Evolutionary conservation across 2,113 vertebrate genomes (phyloP), one percentile per base, ranked within the genome.

Genomic region (Perca flavescens): DNA sequence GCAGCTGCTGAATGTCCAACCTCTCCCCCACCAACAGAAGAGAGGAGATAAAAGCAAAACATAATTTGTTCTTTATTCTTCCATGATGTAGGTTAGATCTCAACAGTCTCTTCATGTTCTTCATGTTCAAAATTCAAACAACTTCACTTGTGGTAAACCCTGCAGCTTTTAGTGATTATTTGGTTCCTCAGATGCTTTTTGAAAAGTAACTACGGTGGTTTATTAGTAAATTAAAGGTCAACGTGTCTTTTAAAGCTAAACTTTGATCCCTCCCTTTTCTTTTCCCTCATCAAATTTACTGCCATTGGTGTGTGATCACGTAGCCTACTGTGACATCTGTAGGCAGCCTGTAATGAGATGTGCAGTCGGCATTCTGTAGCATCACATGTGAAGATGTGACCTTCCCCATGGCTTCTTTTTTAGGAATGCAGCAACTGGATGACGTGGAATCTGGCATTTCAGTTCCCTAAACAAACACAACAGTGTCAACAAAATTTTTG

Each of bases 281-380:
- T 10, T 49, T 66, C 1, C n/a, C 54, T 21, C 7, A 13, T 21
- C 49, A 17, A 14, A 14, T 16, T 3, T 0, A 16, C 50, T 34
- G 34, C 21, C 34, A 21, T 67, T 68, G 16, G 12, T 17, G 16
- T 62, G n/a, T 53, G 31, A 50, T 54, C 67, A 28, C 53, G 57
- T 36, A 56, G 46, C 16, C 43, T 19, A 4, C 25, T 17, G 0
- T 57, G 77, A 58, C 58, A 73, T 83, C 72, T 13, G 31, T 47
- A 61, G 63, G 58, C 74, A 22, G 52, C 52, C 1, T 2, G 21
- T 74, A 49, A 80, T 66, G 40, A 72, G 62, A 34, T 31, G 21
- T 47, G 21, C 31, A 31, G 31, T 31, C 31, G 4, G 31, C 31
- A 34, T 34, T 34, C 31, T 34, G 5, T 34, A 34, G 34, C 34